Base-by-base conservation (phyloP, 2,888 invertebrate species). In the Sisyra terminalis region DNA sequence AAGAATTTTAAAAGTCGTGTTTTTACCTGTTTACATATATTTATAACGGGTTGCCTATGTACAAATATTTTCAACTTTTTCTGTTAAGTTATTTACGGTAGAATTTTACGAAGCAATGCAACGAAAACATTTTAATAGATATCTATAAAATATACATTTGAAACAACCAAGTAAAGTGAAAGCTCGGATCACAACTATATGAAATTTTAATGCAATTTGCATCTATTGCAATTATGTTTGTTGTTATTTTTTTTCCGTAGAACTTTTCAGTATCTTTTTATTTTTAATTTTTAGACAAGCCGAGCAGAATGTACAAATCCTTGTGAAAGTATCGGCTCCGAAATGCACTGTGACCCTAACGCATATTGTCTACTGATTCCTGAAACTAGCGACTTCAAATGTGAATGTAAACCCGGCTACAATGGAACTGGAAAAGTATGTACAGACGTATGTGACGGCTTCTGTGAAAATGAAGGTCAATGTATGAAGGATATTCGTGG, bases 361-460 rank as follows among this genome's bases (percentile, higher is more conserved):
- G 89, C 92, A 0, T 81, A 85, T 57, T 93, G 92, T 55, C 70
- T 90, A 5, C 69, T 88, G 47, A 77, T 84, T 41, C 77, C 78
- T 0, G 88, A 88, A 58, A 84, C 80, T 8, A 80, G 78, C 50
- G 83, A 86, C 53, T 88, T 87, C 67, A 78, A 80, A 53, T 94
- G 93, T 57, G 83, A 89, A 57, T 94, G 93, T 61, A 92, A 90
- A 55, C 84, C 88, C 1, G 93, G 93, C 1, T 93, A 84, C 66
- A 87, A 88, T 56, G 87, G 88, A 49, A 86, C 86, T 14, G 90
- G 89, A 44, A 73, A 77, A 64, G 67, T 73, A 47, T 90, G 90
- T 57, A 69, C 63, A 53, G 90, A 92, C 59, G 77, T 88, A 0
- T 93, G 93, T 57, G 72, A 78, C 6, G 77, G 78, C 47, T 88